These are phyloP conservation scores for Callithrix jacchus DNA, from an alignment of 2,113 vertebrate species.

Conservation along the genomic window DNA sequence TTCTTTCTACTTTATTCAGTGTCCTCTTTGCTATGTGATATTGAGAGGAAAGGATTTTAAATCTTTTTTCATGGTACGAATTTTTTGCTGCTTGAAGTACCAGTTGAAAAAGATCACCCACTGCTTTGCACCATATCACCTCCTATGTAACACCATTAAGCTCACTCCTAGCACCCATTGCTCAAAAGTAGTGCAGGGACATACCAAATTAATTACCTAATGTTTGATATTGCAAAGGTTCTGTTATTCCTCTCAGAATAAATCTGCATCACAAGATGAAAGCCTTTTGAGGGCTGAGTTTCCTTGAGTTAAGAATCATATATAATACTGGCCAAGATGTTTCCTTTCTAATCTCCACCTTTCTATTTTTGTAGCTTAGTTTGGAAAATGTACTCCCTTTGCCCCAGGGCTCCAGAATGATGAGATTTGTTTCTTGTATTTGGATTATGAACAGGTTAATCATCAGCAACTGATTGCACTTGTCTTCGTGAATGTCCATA, in stretches of 20 bases:
- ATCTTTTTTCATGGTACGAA: not conserved
- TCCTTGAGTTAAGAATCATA: constrained; percentile 7
- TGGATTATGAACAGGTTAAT: constrained; percentile 89
- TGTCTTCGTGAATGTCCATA: constrained; percentile 84
- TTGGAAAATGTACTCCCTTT: constrained; percentile 83
- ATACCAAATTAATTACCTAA: not conserved
- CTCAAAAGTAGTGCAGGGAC: not conserved
- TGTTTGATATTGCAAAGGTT: not conserved
- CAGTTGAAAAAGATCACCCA: not conserved
- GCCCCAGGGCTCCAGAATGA: constrained; percentile 73
- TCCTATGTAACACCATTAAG: not conserved
- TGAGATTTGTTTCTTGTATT: constrained; percentile 77
- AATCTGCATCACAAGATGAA: not conserved
- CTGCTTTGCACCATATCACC: not conserved
- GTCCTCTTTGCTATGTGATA: not conserved
- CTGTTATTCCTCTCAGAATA: not conserved
- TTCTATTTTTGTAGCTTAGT: constrained; percentile 76
- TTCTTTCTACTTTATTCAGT: not conserved
- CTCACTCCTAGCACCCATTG: not conserved
- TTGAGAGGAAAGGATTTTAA: not conserved
- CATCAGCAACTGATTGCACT: constrained; percentile 88
- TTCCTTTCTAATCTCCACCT: constrained; percentile 69
- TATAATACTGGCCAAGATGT: constrained; percentile 63
- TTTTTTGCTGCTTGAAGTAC: not conserved
- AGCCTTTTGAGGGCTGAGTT: not conserved